Conservation (phyloP, 2,113 vertebrate species). For the Bubo scandiacus region DNA sequence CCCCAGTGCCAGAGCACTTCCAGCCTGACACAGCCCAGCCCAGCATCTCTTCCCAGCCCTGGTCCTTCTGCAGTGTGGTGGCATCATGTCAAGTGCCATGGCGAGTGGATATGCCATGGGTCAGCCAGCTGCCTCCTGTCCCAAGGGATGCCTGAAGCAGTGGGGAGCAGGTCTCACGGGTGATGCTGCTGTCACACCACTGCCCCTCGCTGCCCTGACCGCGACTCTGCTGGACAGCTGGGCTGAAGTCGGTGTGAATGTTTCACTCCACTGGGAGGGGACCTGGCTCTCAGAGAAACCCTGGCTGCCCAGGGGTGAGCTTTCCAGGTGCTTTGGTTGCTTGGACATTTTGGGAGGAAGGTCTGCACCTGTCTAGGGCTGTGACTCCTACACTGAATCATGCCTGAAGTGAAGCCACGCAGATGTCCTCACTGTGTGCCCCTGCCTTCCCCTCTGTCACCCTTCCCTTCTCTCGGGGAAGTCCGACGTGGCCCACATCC, state of each 20-base stretch:
- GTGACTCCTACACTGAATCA: background rate
- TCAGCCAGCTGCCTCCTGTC: background rate
- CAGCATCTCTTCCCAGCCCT: background rate
- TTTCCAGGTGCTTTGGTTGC: background rate
- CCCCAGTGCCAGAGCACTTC: background rate
- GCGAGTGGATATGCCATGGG: background rate
- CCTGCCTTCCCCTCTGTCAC: background rate
- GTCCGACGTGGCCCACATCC: rapidly evolving
- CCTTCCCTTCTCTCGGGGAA: background rate
- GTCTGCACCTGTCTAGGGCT: background rate
- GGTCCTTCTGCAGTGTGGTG: background rate
- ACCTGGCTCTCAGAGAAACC: background rate
- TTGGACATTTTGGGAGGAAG: background rate
- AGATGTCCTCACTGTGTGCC: rapidly evolving
- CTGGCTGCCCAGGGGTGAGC: background rate
- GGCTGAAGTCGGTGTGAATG: background rate
- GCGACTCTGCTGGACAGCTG: rapidly evolving
- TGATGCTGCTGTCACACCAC: background rate
- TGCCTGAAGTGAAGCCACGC: rapidly evolving
- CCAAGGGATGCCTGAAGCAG: background rate
- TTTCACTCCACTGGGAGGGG: background rate
- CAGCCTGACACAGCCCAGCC: background rate
- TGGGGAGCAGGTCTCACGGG: background rate
- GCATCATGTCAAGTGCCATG: background rate
- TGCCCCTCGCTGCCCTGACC: background rate